Base-by-base conservation (phyloP, 2,888 invertebrate genomes). In the Penaeus monodon region DNA sequence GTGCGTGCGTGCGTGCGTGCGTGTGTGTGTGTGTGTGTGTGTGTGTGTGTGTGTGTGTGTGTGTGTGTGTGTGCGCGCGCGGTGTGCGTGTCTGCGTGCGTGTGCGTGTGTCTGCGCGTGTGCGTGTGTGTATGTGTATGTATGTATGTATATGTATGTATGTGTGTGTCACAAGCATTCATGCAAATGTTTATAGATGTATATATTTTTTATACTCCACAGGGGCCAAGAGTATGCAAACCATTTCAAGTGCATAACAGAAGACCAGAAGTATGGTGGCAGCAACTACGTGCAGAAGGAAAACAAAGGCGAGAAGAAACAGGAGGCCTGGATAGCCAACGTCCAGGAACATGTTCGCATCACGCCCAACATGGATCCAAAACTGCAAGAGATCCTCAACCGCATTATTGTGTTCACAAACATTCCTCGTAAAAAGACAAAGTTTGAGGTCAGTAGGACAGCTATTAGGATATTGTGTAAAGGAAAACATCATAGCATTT, bases 181-280 rank as follows among this genome's bases (percentile, higher is more conserved):
- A 44, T 44, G 0, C 10, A 44, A 10, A 10, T 10, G 44, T 44
- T 44, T 44, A 44, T 44, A 10, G 10, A 44, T 44, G 44, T 44
- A 44, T 44, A 10, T 44, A 44, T 24, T 79, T 2, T 7, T 81
- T 44, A 10, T 57, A 27, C 27, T 63, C 66, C 57, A 17, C 81
- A 88, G 89, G 91, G 96, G 95, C 0, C 95, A 96, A 88, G 95
- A 95, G 22, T 97, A 96, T 92, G 94, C 94, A 74, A 93, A 93
- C 1, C 98, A 98, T 92, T 95, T 93, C n/a, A 96, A 96, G 93
- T 98, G 98, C 92, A 94, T 98, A 80, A 94, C 96, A 1, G 95
- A 99, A 93, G 96, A 95, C 57, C 95, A 98, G 92, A 95, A 97
- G 91, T 99, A 99, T 92, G 96, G 97, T 14, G 97, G 96, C 0